A percentile compares a stretch with the other conserved stretches of the same genome.
Evolutionary conservation across 2,888 invertebrate genomes (phyloP).

Genomic region (Apamea epomidion): DNA sequence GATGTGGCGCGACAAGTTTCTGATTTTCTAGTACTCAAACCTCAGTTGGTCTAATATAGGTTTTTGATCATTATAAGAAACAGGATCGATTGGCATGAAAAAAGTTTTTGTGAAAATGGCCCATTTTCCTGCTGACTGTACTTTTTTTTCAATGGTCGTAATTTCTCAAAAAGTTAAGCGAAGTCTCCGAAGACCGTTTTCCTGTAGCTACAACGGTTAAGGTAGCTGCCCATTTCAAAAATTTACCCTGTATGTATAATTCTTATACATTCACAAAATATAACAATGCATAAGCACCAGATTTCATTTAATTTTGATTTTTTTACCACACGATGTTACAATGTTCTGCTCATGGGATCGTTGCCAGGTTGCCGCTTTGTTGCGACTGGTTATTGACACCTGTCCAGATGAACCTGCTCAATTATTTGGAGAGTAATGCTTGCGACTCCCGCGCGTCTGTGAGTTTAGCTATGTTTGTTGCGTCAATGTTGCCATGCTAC

Average conservation of each 20-base stretch:
- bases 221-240: background rate
- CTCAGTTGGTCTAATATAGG: no score
- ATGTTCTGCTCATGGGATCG: background rate
- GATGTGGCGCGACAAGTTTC: no score
- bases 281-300: background rate
- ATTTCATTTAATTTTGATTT: background rate
- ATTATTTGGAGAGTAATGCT: background rate
- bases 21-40: no score
- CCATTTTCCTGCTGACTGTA: background rate
- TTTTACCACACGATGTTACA: background rate
- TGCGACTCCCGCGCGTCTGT: background rate
- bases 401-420: slow-evolving; percentile 1
- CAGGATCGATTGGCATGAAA: background rate
- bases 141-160: background rate
- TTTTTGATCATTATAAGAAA: no score
- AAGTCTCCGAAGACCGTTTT: no score
- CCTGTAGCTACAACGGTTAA: no score
- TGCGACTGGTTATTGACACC: no score
- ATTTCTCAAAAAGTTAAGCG: background rate
- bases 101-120: background rate
- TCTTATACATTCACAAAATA: background rate
- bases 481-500: background rate
- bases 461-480: background rate
- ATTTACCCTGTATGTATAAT: background rate
- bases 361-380: background rate